Percentiles rank a stretch among this genome's conserved stretches.
Evolutionary conservation across 1,140 invertebrate species (phyloP).

Genomic region (Diuraphis noxia): DNA sequence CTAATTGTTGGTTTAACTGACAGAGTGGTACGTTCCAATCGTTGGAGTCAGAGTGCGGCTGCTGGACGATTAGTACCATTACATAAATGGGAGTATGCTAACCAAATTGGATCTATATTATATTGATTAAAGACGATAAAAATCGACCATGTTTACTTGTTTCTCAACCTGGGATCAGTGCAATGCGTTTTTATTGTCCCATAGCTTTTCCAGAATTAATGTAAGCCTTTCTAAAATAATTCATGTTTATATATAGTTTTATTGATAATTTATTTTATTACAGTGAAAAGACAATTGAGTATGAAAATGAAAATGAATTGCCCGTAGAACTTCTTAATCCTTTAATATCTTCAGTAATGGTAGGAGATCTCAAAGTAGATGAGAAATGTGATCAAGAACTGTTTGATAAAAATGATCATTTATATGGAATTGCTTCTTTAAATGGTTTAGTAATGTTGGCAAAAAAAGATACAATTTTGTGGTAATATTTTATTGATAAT

Average conservation of each 20-base stretch:
- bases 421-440: conserved; percentile 71
- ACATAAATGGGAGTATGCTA: conserved; percentile 79
- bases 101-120: conserved; percentile 76
- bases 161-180: conserved; percentile 76
- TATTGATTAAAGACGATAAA: conserved; percentile 67
- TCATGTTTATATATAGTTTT: neutral
- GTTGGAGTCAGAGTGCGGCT: conserved; percentile 65
- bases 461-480: conserved; percentile 67
- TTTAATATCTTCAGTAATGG: conserved; percentile 74
- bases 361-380: conserved; percentile 67
- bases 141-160: conserved; percentile 69
- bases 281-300: conserved; percentile 64
- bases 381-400: conserved; percentile 34
- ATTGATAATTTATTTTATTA: conserved; percentile 39
- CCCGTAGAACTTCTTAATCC: conserved; percentile 69
- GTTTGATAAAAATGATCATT: conserved; percentile 59
- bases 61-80: conserved; percentile 68
- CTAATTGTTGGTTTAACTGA: conserved; percentile 77
- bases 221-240: conserved; percentile 38
- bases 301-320: conserved; percentile 69
- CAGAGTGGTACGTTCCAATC: conserved; percentile 75
- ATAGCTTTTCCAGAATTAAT: conserved; percentile 46
- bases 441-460: conserved; percentile 74
- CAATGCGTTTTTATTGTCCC: conserved; percentile 69
- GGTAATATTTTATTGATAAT: conserved; percentile 60